These are phyloP conservation scores for Caradrina clavipalpis DNA, from an alignment of 2,888 invertebrate species.

Conservation along the genomic window DNA sequence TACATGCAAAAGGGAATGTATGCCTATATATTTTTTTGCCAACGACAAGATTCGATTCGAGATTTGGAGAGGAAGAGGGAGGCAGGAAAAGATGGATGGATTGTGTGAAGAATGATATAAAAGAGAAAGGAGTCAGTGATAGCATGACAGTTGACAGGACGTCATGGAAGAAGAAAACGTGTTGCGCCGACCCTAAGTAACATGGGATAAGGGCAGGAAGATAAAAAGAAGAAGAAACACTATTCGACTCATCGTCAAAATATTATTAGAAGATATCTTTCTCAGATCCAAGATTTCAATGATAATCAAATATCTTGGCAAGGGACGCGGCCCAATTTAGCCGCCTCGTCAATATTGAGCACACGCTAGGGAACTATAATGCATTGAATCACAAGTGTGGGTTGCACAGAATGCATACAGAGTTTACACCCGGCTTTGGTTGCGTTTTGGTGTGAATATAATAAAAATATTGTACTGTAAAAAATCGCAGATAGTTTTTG, in stretches of 20 bases:
- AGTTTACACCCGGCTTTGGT: not conserved
- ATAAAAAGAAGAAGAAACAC: too few species aligned
- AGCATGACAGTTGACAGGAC: too few species aligned
- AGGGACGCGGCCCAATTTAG: conserved; percentile 44
- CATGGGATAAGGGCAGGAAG: too few species aligned
- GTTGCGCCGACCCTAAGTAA: too few species aligned
- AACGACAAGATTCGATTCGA: conserved; percentile 1
- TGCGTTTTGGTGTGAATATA: not conserved
- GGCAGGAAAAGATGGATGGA: too few species aligned
- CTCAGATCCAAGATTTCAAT: conserved; percentile 40
- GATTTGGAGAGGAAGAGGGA: too few species aligned
- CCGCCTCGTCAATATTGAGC: conserved; percentile 53
- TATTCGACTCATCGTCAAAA: conserved; percentile 7
- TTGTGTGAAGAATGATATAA: too few species aligned
- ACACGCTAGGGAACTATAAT: conserved; percentile 28
- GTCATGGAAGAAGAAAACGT: too few species aligned
- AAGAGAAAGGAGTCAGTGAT: too few species aligned
- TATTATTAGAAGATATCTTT: conserved; percentile 17
- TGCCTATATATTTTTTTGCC: not conserved
- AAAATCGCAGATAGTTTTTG: too few species aligned
- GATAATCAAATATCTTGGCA: conserved; percentile 54
- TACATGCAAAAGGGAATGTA: too few species aligned
- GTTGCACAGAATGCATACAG: conserved; percentile 28
- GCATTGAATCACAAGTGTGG: conserved; percentile 25
- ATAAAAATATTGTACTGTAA: not conserved